Percentiles rank a stretch among this genome's conserved stretches.
phyloP scores from a whole-genome alignment of 2,113 vertebrate genomes.

The Budorcas taxicolor region DNA sequence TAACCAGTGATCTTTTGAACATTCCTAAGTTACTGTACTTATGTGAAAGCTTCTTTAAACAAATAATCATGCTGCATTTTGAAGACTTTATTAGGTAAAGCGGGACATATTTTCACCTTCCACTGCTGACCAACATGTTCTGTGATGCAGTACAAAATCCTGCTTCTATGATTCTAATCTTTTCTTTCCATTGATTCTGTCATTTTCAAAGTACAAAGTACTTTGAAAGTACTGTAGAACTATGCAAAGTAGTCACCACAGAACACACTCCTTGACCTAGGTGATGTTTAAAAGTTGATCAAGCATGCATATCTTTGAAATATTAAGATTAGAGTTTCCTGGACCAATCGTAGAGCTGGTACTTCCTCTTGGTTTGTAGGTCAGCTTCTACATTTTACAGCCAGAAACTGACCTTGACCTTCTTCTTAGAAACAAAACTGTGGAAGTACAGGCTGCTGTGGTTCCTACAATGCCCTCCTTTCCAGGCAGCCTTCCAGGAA shows the following conservation, averaged over 20 bases:
- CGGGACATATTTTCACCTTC: background rate
- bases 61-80: background rate
- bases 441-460: background rate
- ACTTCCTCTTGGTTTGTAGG: constrained; percentile 7
- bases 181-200: constrained; percentile 9
- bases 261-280: background rate
- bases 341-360: background rate
- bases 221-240: background rate
- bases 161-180: background rate
- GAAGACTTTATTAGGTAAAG: background rate
- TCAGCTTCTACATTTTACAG: background rate
- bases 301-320: constrained; percentile 31
- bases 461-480: background rate
- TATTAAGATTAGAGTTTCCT: constrained; percentile 26
- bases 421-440: background rate
- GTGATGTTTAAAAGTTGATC: constrained; percentile 31
- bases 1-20: background rate
- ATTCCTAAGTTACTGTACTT: background rate
- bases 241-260: background rate
- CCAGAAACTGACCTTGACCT: background rate
- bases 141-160: background rate
- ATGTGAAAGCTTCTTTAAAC: background rate
- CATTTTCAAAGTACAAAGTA: background rate
- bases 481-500: background rate
- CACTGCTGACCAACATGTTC: background rate